Evolutionary conservation across 2,888 invertebrate genomes (phyloP).

Genomic region (Epinotia nisella): DNA sequence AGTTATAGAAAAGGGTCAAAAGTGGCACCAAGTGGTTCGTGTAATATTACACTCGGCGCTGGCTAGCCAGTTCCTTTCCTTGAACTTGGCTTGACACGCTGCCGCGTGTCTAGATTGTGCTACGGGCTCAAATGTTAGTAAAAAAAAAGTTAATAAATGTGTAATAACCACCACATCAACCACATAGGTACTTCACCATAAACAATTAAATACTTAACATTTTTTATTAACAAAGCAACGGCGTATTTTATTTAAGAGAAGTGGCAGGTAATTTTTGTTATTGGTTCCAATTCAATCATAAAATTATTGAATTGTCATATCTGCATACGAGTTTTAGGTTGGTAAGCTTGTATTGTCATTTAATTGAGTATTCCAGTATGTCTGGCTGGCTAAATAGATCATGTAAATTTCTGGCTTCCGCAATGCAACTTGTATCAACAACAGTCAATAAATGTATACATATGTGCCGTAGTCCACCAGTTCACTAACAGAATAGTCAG

Average conservation of each 20-base stretch:
- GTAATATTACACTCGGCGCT: no score
- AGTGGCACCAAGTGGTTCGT: no score
- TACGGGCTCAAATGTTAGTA: no score
- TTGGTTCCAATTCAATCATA: neutral
- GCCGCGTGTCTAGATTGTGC: no score
- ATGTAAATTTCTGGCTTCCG: constrained; percentile 10
- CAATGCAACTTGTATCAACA: neutral
- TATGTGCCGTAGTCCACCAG: neutral
- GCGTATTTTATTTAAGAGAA: neutral
- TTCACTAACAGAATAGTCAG: neutral
- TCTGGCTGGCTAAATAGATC: constrained; percentile 17
- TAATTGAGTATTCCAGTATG: constrained; percentile 10
- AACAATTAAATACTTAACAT: no score
- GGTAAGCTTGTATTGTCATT: neutral
- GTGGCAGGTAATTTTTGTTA: neutral
- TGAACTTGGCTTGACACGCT: no score
- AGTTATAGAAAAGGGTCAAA: no score
- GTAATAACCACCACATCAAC: no score
- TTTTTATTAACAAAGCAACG: neutral
- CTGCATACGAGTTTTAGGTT: neutral
- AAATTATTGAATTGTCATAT: no score
- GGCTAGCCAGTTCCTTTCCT: no score
- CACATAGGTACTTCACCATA: no score
- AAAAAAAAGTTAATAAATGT: no score
- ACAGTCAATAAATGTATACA: neutral